Conservation (phyloP, 2,113 vertebrate species). For the Poecilia latipinna region DNA sequence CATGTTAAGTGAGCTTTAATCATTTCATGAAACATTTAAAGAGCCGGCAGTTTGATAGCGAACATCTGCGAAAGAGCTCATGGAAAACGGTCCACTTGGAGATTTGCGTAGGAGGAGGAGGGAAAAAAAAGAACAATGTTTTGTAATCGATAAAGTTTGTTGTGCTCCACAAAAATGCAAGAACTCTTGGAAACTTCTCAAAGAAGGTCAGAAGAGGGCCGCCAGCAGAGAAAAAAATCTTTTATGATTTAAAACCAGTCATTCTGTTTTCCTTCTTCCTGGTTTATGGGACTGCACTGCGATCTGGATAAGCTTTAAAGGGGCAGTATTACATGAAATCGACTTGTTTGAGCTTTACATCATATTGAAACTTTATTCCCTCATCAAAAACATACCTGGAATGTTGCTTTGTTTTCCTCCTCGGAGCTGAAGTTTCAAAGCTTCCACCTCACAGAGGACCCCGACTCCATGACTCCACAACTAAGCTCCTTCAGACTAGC, state of each 20-base stretch:
- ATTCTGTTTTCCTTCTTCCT: background rate
- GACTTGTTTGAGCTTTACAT: too few species aligned
- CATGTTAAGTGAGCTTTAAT: conserved; percentile 7
- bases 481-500: too few species aligned
- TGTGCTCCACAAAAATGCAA: background rate
- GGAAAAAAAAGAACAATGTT: background rate
- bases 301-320: background rate
- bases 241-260: background rate
- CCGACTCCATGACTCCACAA: too few species aligned
- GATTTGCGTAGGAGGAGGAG: background rate
- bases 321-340: too few species aligned
- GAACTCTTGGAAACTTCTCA: background rate
- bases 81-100: background rate
- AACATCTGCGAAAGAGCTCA: background rate
- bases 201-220: background rate
- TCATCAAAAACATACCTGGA: too few species aligned
- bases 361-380: too few species aligned
- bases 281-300: background rate
- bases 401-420: too few species aligned
- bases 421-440: too few species aligned
- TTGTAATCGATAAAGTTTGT: background rate
- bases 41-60: background rate
- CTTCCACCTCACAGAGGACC: too few species aligned
- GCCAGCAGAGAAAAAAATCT: background rate
- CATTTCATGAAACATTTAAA: background rate